These are phyloP conservation scores for Eupithecia tripunctaria DNA, from an alignment of 2,888 invertebrate genomes.

Conservation along the genomic window DNA sequence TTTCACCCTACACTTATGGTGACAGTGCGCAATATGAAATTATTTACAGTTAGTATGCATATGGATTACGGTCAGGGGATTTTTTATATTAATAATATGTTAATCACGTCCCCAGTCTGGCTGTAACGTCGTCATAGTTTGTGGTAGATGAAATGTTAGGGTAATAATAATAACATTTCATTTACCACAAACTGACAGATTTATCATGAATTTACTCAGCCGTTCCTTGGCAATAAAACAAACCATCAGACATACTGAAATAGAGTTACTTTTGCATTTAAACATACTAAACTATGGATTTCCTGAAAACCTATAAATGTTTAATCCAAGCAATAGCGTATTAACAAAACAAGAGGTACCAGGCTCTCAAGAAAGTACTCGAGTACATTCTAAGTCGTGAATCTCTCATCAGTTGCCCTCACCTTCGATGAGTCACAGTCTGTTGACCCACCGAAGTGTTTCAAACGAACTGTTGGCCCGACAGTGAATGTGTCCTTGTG, in stretches of 20 bases:
- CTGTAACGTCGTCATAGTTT: not conserved
- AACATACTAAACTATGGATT: not conserved
- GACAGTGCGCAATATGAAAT: not conserved
- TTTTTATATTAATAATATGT: not conserved
- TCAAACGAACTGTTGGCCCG: conserved; percentile 41
- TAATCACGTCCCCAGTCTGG: not conserved
- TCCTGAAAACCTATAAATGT: not conserved
- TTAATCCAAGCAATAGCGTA: not conserved
- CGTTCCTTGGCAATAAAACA: not conserved
- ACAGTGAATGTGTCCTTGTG: conserved; percentile 42
- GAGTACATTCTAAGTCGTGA: conserved; percentile 36
- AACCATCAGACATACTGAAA: not conserved
- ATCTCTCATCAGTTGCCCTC: conserved; percentile 50
- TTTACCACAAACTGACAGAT: not conserved
- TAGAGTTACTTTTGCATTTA: not conserved
- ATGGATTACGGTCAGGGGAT: not conserved
- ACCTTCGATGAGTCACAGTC: conserved; percentile 68
- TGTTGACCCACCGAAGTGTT: conserved; percentile 64
- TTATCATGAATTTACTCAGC: not conserved
- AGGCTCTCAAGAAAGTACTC: conserved; percentile 6
- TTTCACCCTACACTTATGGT: not conserved
- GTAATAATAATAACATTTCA: too few relatives aligned
- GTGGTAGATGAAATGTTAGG: not conserved
- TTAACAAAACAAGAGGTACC: not conserved
- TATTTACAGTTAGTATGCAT: not conserved